These are phyloP conservation scores for Aegotheles bennettii DNA, from an alignment of 2,113 vertebrate genomes.

Conservation along the genomic window DNA sequence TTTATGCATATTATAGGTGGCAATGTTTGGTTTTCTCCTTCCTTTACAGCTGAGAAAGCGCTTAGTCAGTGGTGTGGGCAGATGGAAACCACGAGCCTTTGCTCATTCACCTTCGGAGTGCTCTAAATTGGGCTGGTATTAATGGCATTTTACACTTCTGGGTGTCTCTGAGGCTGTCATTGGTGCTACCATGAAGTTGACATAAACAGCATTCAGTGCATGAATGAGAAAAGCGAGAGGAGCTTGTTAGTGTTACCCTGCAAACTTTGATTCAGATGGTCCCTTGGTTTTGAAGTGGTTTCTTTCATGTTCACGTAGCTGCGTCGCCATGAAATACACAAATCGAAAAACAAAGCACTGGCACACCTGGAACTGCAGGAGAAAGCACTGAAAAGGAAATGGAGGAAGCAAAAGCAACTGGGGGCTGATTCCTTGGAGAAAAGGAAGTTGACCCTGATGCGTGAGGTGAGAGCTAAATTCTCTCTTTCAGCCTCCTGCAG, in stretches of 20 bases:
- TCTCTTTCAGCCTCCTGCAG: neutral
- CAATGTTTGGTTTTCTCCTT: neutral
- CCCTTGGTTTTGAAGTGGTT: neutral
- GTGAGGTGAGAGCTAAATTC: conserved; percentile 76
- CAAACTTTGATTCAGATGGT: neutral
- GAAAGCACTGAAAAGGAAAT: conserved; percentile 70
- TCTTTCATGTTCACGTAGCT: conserved; percentile 50
- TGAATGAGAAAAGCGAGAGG: neutral
- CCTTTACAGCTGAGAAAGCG: neutral
- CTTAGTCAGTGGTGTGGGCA: neutral
- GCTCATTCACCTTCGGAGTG: neutral
- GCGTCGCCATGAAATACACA: conserved; percentile 86
- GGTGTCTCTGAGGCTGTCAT: neutral
- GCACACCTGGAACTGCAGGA: conserved; percentile 88
- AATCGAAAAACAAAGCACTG: conserved; percentile 84
- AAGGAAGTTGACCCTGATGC: conserved; percentile 79
- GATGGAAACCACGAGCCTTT: neutral
- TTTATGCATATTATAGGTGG: neutral
- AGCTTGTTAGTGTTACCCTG: neutral
- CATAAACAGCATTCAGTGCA: neutral
- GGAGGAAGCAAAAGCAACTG: conserved; percentile 66
- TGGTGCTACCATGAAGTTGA: neutral
- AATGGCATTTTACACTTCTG: neutral
- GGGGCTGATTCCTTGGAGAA: conserved; percentile 73
- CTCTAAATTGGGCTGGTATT: neutral